A percentile compares a stretch with the other conserved stretches of the same genome.
Evolutionary conservation across 2,113 vertebrate genomes (phyloP).

Genomic region (Tachuris rubrigastra): DNA sequence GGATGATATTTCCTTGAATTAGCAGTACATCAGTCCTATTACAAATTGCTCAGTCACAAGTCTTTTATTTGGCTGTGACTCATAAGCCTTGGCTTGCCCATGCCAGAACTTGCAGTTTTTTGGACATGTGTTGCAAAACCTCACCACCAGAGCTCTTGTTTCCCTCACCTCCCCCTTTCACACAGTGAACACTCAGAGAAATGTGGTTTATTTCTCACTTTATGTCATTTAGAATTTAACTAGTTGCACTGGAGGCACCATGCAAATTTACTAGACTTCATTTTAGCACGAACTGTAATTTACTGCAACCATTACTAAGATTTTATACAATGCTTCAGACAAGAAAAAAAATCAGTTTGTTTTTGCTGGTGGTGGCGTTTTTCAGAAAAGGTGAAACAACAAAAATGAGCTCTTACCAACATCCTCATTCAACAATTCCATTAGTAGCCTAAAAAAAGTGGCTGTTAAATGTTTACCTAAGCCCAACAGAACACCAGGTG

Average conservation of each 20-base stretch:
- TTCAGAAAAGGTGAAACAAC: not conserved
- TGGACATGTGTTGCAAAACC: not conserved
- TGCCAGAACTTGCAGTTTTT: constrained; percentile 28
- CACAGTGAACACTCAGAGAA: not conserved
- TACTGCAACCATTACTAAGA: not conserved
- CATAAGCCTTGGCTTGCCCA: not conserved
- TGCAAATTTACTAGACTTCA: not conserved
- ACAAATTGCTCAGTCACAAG: constrained; percentile 29
- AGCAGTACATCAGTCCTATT: constrained; percentile 18
- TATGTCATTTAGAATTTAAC: not conserved
- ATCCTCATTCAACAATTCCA: not conserved
- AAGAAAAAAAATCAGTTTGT: not conserved
- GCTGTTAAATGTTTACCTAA: not conserved
- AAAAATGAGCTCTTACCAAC: not conserved
- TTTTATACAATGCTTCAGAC: not conserved
- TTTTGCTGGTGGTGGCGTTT: not conserved
- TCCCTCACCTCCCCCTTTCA: not conserved
- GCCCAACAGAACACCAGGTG: not conserved
- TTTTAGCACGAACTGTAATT: not conserved
- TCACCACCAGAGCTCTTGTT: not conserved
- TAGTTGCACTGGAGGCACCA: not conserved
- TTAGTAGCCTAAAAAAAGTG: not conserved
- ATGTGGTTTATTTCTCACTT: not conserved
- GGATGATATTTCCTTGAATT: constrained; percentile 11
- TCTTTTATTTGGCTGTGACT: constrained; percentile 40